Base-by-base conservation (phyloP, 2,113 vertebrate species). In the Cygnus atratus region DNA sequence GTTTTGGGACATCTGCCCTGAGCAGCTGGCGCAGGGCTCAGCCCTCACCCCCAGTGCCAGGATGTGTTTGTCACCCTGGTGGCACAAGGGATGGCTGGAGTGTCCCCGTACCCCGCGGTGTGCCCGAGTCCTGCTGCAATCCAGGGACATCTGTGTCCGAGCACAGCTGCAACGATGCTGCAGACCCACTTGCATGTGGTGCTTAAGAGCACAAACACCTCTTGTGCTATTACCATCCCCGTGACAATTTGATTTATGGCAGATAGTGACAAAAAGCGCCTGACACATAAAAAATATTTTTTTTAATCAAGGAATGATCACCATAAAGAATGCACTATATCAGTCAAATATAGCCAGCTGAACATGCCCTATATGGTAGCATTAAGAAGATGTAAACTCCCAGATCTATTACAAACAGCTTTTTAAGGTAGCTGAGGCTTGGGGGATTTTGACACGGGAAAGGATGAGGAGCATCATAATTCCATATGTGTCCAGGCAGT, bases 331-430 rank as follows among this genome's bases (percentile, higher is more conserved):
- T 94, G 94, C 57, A 66, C 87, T 92, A 55, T 92, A 95, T 96
- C 96, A 95, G 96, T 95, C 95, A 96, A 87, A 95, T 93, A 68
- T 65, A 93, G 31, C 90, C 91, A 72, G 85, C 83, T 95, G 87
- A 78, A 95, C 95, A 94, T 28, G 70, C 77, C 90, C 88, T 96
- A 90, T 61, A 84, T 87, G 85, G 93, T 20, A 61, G 90, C 94
- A 95, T 97, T 97, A 95, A 89, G 93, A 96, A 97, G 96, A 97
- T 93, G 81, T 95, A 92, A 92, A 91, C 88, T 94, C 81, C 79
- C 81, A 62, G 76, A 76, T 94, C 92, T 84, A 87, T 96, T 96
- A 96, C 89, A 96, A 96, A 93, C 88, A 95, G 95, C 93, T 96
- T 95, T 43, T 88, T 87, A 85, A 95, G 95, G 91, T 80, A 92